Evolutionary conservation across 2,888 invertebrate genomes (phyloP), one percentile per base, ranked within the genome.

Genomic region (Drosophila pseudotalamancana): DNA sequence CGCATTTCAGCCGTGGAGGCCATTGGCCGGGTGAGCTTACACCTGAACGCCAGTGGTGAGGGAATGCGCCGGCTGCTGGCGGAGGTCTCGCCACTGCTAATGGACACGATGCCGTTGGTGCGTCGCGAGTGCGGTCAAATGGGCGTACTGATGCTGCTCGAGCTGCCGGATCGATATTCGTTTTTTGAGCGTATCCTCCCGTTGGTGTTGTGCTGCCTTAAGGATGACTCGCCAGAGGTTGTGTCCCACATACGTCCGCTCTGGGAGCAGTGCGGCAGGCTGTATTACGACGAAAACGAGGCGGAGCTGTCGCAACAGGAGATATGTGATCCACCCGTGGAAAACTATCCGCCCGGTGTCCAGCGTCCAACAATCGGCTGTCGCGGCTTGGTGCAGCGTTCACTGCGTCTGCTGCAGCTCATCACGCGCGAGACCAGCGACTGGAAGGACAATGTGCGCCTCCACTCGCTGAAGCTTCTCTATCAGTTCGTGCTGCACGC

Each of bases 301-400:
- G 94, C 94, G 39, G 97, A 98, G 64, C 91, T 98, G 0, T 97
- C 97, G 88, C 96, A 97, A 88, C 94, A 96, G 48, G 97, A 98
- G 90, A 96, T 95, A 89, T 92, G 95, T 6, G 93, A 93, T 55
- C 93, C 94, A 49, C 92, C 93, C 2, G 94, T 95, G 0, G 87
- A 92, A 3, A 95, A 97, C 89, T 98, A 98, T 92, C 97, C 97
- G 1, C 89, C 92, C 40, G 91, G 93, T 74, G 91, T 96, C 9
- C 92, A 92, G 60, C 93, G 98, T n/a, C 97, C 98, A 0, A 96
- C 96, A 84, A 92, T 98, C 16, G 98, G 98, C 0, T 98, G 98
- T 88, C 94, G 98, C 6, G 93, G 93, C 2, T 91, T 98, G 45
- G 95, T 96, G 0, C 95, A 95, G 85, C 93, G 94, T 59, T 95